These are phyloP conservation scores for Rhabdomys dilectus DNA, from an alignment of 2,113 vertebrate genomes.

Conservation along the genomic window DNA sequence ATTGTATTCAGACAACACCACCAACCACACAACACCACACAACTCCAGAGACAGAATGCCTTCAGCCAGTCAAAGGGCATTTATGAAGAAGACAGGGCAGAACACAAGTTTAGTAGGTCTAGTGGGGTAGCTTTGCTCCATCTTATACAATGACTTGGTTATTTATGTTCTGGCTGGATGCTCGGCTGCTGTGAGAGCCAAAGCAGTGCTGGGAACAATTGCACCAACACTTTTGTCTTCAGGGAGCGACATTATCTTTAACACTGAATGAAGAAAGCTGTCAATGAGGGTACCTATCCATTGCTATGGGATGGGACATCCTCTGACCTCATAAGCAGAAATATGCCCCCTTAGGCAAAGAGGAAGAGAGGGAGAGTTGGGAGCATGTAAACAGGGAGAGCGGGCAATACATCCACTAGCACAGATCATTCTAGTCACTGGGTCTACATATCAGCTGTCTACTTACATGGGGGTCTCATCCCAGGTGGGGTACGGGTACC, in stretches of 20 bases:
- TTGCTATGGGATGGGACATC: neutral
- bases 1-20: neutral
- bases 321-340: neutral
- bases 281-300: neutral
- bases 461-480: conserved; percentile 93
- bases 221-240: rapidly evolving
- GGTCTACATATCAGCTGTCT: neutral
- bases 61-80: neutral
- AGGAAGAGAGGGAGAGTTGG: neutral
- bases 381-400: neutral
- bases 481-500: conserved; percentile 90
- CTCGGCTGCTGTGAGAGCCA: neutral
- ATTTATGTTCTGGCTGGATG: rapidly evolving
- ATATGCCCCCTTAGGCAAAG: neutral
- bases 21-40: neutral
- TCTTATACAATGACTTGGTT: neutral
- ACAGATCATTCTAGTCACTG: neutral
- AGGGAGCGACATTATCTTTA: too few relatives aligned
- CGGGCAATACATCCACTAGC: neutral
- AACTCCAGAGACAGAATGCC: neutral
- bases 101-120: neutral
- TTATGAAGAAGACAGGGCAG: neutral
- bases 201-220: too few relatives aligned
- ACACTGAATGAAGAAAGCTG: rapidly evolving
- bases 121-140: too few relatives aligned